phyloP scores from a whole-genome alignment of 1,140 invertebrate species.

The Micrasema longulum region DNA sequence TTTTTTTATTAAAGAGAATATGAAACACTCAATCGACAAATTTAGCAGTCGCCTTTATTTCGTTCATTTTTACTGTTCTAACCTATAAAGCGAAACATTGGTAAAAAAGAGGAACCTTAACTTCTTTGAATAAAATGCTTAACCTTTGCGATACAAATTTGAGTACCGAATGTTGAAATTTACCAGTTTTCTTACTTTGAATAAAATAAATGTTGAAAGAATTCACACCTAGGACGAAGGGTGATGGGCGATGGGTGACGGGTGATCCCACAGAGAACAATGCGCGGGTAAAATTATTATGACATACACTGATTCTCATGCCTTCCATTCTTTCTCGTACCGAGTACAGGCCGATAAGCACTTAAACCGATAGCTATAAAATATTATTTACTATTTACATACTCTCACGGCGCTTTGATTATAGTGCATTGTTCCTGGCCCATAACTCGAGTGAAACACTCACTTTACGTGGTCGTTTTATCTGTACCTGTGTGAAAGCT shows the following conservation, averaged over 20 bases:
- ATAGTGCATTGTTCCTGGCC: constrained; percentile 18
- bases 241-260: not conserved
- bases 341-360: not conserved
- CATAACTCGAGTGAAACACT: constrained; percentile 9
- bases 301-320: constrained; percentile 30
- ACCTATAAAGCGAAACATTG: no score
- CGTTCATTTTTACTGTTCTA: not conserved
- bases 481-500: not conserved
- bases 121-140: no score
- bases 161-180: no score
- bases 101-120: no score
- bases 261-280: constrained; percentile 7
- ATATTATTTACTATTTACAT: constrained; percentile 36
- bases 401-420: constrained; percentile 28
- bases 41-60: not conserved
- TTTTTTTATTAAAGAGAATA: not conserved
- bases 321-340: constrained; percentile 18
- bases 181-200: no score
- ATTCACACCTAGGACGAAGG: constrained; percentile 8
- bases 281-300: not conserved
- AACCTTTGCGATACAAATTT: constrained; percentile 7
- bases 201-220: no score
- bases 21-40: not conserved
- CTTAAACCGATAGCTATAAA: not conserved
- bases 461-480: not conserved